Conservation (phyloP, 2,113 vertebrate species). For the Cheirogaleus medius region DNA sequence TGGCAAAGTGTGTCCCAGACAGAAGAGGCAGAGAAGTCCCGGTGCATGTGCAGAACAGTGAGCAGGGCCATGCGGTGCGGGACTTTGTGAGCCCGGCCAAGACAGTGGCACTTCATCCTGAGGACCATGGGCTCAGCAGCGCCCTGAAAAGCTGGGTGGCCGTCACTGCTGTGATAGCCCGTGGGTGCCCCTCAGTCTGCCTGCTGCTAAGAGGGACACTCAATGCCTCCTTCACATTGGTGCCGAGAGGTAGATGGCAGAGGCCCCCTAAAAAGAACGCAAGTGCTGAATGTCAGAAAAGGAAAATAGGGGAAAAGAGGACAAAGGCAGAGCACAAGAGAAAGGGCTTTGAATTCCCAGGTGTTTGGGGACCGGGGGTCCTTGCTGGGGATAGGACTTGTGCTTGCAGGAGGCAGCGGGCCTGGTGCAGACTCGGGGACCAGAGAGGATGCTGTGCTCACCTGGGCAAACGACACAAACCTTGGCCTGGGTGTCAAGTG, state of each 20-base stretch:
- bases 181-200: neutral
- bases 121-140: neutral
- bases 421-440: neutral
- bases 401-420: neutral
- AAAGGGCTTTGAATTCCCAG: neutral
- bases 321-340: neutral
- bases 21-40: neutral
- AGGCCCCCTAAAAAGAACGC: neutral
- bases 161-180: neutral
- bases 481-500: neutral
- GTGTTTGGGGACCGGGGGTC: fast-evolving
- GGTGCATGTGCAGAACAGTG: fast-evolving
- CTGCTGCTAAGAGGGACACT: neutral
- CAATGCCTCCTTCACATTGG: neutral
- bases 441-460: neutral
- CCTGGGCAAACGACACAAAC: fast-evolving
- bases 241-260: neutral
- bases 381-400: neutral
- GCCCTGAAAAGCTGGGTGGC: neutral
- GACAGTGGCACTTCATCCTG: neutral
- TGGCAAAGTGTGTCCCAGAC: neutral
- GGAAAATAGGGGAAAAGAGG: neutral
- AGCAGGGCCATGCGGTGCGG: fast-evolving
- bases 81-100: neutral
- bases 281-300: neutral